These are phyloP conservation scores for Syrrhaptes paradoxus DNA, from an alignment of 2,113 vertebrate genomes.

Conservation along the genomic window DNA sequence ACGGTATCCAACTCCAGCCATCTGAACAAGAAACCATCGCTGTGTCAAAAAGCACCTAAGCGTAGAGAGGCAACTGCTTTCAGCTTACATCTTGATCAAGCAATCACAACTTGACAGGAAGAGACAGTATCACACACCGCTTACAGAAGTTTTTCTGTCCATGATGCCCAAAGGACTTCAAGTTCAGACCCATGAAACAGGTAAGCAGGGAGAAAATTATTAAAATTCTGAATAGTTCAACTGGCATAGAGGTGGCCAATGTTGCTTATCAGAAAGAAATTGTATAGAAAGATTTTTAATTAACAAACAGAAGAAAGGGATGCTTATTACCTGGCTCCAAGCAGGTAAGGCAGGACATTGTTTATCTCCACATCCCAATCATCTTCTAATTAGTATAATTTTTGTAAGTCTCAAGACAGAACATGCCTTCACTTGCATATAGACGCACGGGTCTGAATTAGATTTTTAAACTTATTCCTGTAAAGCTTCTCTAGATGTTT, in stretches of 20 bases:
- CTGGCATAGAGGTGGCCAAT: background rate
- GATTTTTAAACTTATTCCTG: background rate
- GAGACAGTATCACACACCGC: background rate
- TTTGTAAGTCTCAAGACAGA: background rate
- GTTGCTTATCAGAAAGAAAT: background rate
- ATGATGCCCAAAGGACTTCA: background rate
- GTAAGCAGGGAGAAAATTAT: background rate
- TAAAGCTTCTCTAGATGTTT: background rate
- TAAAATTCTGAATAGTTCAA: background rate
- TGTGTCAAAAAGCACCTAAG: background rate
- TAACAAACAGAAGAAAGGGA: background rate
- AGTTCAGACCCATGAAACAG: background rate
- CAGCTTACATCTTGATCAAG: background rate
- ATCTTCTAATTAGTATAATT: constrained; percentile 1
- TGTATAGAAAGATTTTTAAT: background rate
- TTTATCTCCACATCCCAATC: background rate
- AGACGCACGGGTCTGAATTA: background rate
- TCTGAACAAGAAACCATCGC: background rate
- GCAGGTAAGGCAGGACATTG: background rate
- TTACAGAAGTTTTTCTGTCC: background rate
- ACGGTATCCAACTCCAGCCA: background rate
- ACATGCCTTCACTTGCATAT: background rate
- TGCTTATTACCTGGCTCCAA: background rate
- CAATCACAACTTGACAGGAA: background rate
- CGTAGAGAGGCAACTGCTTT: no score